Percentiles rank a stretch among this genome's conserved stretches.
Conservation (phyloP, 1,140 invertebrate genomes). For the Ectropis grisescens region DNA sequence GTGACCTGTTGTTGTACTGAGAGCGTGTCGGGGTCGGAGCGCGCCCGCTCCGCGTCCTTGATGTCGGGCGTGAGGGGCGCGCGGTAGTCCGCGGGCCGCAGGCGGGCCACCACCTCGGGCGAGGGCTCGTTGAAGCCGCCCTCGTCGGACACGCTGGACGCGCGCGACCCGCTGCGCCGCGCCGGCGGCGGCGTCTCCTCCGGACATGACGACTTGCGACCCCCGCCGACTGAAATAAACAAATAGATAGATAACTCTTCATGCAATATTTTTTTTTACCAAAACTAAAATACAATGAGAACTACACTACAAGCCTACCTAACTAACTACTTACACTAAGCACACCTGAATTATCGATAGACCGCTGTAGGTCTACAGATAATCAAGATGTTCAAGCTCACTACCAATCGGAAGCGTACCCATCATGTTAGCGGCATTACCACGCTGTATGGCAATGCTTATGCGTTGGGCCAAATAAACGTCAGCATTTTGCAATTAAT, state of each 20-base stretch:
- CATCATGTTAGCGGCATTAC: too few relatives aligned
- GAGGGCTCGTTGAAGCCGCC: conserved; percentile 76
- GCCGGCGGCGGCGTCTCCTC: conserved; percentile 30
- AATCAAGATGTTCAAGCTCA: too few relatives aligned
- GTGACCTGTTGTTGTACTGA: conserved; percentile 63
- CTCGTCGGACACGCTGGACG: conserved; percentile 73
- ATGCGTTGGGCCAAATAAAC: too few relatives aligned
- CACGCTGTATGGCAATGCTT: too few relatives aligned
- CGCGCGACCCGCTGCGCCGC: conserved; percentile 48
- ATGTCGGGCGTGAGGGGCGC: conserved; percentile 42
- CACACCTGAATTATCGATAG: too few relatives aligned
- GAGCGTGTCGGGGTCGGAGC: conserved; percentile 55
- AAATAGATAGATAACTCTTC: not conserved
- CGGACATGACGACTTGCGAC: conserved; percentile 48
- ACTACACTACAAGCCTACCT: too few relatives aligned
- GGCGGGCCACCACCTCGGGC: conserved; percentile 74
- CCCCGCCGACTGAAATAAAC: conserved; percentile 36
- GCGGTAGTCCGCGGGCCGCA: conserved; percentile 64
- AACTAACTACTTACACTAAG: too few relatives aligned
- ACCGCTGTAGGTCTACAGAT: too few relatives aligned
- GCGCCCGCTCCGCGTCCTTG: conserved; percentile 52
- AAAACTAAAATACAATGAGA: too few relatives aligned
- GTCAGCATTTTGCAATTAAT: too few relatives aligned
- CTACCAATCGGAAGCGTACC: too few relatives aligned
- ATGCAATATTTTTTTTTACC: too few relatives aligned